Conservation (phyloP, 1,140 invertebrate species). For the Antheraea pernyi region DNA sequence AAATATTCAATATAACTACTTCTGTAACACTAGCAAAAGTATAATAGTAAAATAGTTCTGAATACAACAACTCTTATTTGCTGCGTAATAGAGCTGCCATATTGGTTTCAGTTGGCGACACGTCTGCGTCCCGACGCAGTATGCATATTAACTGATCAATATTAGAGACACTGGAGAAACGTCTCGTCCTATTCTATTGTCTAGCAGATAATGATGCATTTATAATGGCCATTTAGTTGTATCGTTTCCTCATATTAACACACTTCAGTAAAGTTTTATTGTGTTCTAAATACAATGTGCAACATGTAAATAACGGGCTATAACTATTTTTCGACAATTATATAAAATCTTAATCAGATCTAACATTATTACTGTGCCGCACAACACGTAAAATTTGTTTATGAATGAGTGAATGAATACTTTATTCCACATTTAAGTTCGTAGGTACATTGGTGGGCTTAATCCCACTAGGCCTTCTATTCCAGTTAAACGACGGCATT, state of each 20-base stretch:
- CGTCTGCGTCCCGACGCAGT: conserved; percentile 21
- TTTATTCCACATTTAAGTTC: no score
- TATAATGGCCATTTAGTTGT: background rate
- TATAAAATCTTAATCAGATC: no score
- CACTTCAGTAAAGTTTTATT: background rate
- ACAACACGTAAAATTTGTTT: no score
- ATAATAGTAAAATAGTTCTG: background rate
- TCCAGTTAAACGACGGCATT: no score
- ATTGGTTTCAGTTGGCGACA: conserved; percentile 11
- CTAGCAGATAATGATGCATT: background rate
- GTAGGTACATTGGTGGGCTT: no score
- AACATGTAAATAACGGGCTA: no score
- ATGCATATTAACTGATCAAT: conserved; percentile 40
- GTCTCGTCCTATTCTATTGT: conserved; percentile 29
- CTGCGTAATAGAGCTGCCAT: conserved; percentile 17
- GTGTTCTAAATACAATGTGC: background rate
- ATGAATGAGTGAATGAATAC: no score
- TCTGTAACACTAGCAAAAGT: background rate
- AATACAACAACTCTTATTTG: background rate
- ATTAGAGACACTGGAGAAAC: conserved; percentile 22
- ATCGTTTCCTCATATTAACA: background rate
- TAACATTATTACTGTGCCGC: no score
- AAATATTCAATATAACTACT: background rate
- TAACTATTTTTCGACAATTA: no score
- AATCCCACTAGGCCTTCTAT: no score